These are phyloP conservation scores for Hirudinaria manillensis DNA, from an alignment of 2,888 invertebrate species.

Conservation along the genomic window DNA sequence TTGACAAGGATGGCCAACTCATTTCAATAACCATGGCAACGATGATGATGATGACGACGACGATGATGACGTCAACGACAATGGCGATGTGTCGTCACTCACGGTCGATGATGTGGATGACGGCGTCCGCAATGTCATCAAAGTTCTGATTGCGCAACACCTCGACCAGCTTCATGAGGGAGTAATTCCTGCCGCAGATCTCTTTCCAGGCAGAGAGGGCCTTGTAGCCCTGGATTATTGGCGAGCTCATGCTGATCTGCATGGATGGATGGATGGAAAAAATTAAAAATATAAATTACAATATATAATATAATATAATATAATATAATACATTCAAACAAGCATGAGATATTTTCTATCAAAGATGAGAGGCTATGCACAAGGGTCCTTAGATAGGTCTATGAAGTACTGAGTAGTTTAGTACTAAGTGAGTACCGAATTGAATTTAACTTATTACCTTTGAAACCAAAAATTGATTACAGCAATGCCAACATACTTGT, in stretches of 20 bases:
- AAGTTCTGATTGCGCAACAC: conserved; percentile 22
- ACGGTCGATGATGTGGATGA: conserved; percentile 25
- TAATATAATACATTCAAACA: background rate
- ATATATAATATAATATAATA: background rate
- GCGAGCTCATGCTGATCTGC: conserved; percentile 28
- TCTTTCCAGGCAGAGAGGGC: conserved; percentile 36
- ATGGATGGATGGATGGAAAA: background rate
- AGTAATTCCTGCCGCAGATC: conserved; percentile 12
- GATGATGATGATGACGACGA: too few species aligned
- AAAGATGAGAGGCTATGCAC: background rate
- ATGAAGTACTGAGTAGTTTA: too few species aligned
- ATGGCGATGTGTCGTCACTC: background rate
- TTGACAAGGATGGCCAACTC: too few species aligned
- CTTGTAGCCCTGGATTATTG: conserved; percentile 35
- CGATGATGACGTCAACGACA: too few species aligned
- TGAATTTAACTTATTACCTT: too few species aligned
- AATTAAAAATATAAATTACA: background rate
- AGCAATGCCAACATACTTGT: too few species aligned
- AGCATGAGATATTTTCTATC: background rate
- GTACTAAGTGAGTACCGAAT: too few species aligned
- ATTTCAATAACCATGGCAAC: too few species aligned
- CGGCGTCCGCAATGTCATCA: conserved; percentile 28
- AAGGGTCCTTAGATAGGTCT: too few species aligned
- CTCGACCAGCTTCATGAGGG: conserved; percentile 25
- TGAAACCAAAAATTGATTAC: too few species aligned